These are phyloP conservation scores for Cotesia congregata DNA, from an alignment of 2,888 invertebrate genomes.

Conservation along the genomic window DNA sequence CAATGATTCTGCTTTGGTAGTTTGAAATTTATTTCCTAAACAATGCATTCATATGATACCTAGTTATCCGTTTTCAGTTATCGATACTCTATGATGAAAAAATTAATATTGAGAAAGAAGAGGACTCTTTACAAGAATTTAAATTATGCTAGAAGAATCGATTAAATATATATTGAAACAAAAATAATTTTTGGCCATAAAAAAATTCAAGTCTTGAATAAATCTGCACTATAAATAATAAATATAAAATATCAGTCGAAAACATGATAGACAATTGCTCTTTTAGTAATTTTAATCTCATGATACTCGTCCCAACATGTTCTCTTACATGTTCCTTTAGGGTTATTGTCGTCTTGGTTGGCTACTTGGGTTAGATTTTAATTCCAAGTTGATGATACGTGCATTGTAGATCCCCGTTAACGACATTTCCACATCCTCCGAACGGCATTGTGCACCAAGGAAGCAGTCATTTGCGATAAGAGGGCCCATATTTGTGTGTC, in stretches of 20 bases:
- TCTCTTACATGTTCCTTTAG: conserved; percentile 15
- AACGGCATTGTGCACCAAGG: conserved; percentile 65
- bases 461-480: conserved; percentile 69
- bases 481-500: conserved; percentile 57
- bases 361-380: conserved; percentile 53
- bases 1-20: conserved; percentile 9
- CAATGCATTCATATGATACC: neutral
- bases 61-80: neutral
- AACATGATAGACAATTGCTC: neutral
- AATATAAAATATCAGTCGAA: neutral
- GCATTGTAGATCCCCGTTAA: conserved; percentile 25
- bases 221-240: neutral
- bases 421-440: conserved; percentile 49
- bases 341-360: conserved; percentile 44
- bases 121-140: too few relatives aligned
- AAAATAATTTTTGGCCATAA: too few relatives aligned
- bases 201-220: too few relatives aligned
- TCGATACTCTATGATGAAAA: neutral
- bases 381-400: conserved; percentile 48
- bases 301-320: conserved; percentile 14
- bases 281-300: conserved; percentile 3
- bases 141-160: too few relatives aligned
- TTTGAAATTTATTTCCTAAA: conserved; percentile 14
- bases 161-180: too few relatives aligned
- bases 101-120: too few relatives aligned